Conservation (phyloP, 92 coral and sea anemone genomes). For the Zoanthus sociatus region DNA sequence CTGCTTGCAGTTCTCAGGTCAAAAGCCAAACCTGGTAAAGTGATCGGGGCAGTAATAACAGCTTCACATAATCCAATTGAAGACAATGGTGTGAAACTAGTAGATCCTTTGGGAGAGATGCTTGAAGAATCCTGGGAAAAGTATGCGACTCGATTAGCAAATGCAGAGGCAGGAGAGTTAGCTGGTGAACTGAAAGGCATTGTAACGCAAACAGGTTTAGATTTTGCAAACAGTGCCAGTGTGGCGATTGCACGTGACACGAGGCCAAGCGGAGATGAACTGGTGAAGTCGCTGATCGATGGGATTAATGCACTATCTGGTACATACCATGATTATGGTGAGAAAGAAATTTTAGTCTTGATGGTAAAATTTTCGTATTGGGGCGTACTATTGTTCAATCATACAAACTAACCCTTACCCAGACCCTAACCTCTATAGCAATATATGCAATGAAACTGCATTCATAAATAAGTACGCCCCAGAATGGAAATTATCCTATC, state of each 20-base stretch:
- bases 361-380: too few species aligned
- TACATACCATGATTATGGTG: constrained; percentile 84
- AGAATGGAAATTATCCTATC: too few species aligned
- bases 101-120: constrained; percentile 99
- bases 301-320: constrained; percentile 92
- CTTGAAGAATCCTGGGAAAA: constrained; percentile 94
- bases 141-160: constrained; percentile 85
- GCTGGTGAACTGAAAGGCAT: constrained; percentile 66
- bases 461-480: too few species aligned
- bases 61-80: constrained; percentile 97
- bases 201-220: constrained; percentile 49
- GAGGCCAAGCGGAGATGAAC: constrained; percentile 84
- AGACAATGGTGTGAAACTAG: constrained; percentile 96
- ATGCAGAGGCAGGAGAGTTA: constrained; percentile 82
- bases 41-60: constrained; percentile 93
- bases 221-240: constrained; percentile 73
- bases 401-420: too few species aligned
- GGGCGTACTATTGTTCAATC: too few species aligned
- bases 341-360: neutral
- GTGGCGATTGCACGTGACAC: constrained; percentile 94
- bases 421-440: too few species aligned
- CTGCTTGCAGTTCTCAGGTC: constrained; percentile 92
- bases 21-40: constrained; percentile 81
- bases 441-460: too few species aligned
- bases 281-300: constrained; percentile 77